A percentile compares a stretch with the other conserved stretches of the same genome.
Conservation (phyloP, 2,113 vertebrate species). For the Platichthys flesus region DNA sequence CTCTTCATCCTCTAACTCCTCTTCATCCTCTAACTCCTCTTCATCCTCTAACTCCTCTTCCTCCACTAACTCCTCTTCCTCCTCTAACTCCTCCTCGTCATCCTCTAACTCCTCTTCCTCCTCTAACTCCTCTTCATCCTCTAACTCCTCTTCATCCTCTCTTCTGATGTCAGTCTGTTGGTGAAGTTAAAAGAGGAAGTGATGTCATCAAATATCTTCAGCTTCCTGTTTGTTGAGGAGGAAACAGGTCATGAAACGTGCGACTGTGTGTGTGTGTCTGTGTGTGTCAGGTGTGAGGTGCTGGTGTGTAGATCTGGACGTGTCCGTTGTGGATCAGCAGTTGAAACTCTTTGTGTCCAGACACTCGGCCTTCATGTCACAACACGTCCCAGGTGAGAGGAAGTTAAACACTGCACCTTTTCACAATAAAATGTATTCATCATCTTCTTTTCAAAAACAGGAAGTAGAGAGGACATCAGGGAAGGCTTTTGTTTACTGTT, state of each 20-base stretch:
- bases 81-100: too few species aligned
- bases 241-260: background rate
- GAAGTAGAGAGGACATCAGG: too few species aligned
- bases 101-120: too few species aligned
- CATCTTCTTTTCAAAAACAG: too few species aligned
- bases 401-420: background rate
- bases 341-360: constrained; percentile 93
- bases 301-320: constrained; percentile 86
- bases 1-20: too few species aligned
- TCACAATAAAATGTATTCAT: background rate
- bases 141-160: background rate
- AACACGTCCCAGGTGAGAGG: constrained; percentile 87
- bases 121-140: too few species aligned
- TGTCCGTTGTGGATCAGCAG: constrained; percentile 90
- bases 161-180: background rate
- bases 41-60: too few species aligned
- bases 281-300: constrained; percentile 85
- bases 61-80: too few species aligned
- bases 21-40: too few species aligned
- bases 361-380: constrained; percentile 91
- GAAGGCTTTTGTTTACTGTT: too few species aligned
- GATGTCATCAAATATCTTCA: background rate
- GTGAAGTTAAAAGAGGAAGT: background rate
- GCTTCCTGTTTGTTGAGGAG: background rate
- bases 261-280: too few species aligned